Conservation (phyloP, 92 coral and sea anemone genomes). For the Pocillopora meandrina region DNA sequence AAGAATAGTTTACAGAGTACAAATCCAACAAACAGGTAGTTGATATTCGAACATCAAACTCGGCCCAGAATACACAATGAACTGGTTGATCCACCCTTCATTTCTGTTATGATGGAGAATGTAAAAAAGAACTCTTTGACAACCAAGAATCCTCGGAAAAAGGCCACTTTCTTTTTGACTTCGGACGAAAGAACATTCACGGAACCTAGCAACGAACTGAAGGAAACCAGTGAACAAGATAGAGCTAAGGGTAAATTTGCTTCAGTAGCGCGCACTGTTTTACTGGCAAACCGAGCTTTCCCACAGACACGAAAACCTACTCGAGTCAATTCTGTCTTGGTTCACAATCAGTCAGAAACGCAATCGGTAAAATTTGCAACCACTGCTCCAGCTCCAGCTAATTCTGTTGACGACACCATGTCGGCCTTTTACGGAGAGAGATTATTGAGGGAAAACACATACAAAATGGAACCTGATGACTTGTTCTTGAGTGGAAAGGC, state of each 20-base stretch:
- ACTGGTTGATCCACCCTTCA: neutral
- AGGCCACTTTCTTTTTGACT: slow-evolving; percentile 12
- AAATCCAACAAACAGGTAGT: neutral
- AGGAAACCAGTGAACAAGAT: neutral
- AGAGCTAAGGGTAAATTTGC: neutral
- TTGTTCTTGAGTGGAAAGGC: slow-evolving; percentile 46
- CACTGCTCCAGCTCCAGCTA: neutral
- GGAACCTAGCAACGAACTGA: slow-evolving; percentile 7
- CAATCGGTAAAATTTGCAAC: neutral
- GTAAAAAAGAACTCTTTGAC: neutral
- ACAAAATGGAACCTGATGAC: slow-evolving; percentile 71
- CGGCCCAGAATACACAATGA: neutral
- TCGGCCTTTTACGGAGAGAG: neutral
- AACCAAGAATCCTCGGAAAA: slow-evolving; percentile 15
- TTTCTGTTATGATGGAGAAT: neutral
- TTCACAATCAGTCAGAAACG: neutral
- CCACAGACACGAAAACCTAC: neutral
- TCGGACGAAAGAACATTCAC: neutral
- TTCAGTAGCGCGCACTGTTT: slow-evolving; percentile 20
- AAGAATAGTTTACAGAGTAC: neutral
- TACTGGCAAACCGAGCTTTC: slow-evolving; percentile 23
- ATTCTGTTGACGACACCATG: neutral
- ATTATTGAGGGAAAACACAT: slow-evolving; percentile 54
- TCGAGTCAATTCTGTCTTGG: neutral
- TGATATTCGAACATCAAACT: slow-evolving; percentile 7